phyloP scores from a whole-genome alignment of 2,797 vertebrate genomes.

The Botia almorhae region DNA sequence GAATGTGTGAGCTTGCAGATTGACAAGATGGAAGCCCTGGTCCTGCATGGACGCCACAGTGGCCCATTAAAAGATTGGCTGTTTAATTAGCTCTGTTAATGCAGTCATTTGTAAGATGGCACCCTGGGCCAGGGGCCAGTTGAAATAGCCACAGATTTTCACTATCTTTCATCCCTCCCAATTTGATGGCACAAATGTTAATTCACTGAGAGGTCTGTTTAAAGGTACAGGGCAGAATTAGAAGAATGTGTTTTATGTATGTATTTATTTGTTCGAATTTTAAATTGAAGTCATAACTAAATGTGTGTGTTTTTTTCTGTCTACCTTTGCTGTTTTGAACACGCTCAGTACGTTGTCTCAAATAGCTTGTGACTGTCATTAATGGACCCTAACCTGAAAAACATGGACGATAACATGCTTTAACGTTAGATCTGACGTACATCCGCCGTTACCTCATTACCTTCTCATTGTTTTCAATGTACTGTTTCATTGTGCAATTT shows the following conservation, averaged over 20 bases:
- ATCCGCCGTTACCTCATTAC: constrained; percentile 43
- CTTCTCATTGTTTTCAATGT: constrained; percentile 53
- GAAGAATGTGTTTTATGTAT: constrained; percentile 5
- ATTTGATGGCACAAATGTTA: constrained; percentile 44
- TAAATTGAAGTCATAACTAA: neutral
- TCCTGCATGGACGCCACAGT: constrained; percentile 63
- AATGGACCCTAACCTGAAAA: constrained; percentile 6
- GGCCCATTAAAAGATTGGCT: constrained; percentile 67
- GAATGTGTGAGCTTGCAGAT: constrained; percentile 62
- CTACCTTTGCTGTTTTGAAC: neutral
- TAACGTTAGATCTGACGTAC: constrained; percentile 20
- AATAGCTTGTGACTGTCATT: constrained; percentile 20
- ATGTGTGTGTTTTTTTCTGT: neutral
- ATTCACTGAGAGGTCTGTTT: constrained; percentile 27
- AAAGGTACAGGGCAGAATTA: constrained; percentile 1
- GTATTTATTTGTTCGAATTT: constrained; percentile 11
- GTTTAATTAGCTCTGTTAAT: constrained; percentile 72
- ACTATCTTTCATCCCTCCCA: constrained; percentile 32
- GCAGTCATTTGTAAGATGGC: constrained; percentile 68
- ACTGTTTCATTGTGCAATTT: constrained; percentile 47
- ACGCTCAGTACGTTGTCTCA: neutral
- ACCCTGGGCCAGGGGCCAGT: constrained; percentile 62
- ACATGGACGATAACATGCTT: constrained; percentile 9
- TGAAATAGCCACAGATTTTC: constrained; percentile 55
- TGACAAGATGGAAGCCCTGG: constrained; percentile 61